Evolutionary conservation across 2,113 vertebrate species (phyloP).

Genomic region (Myocastor coypus): DNA sequence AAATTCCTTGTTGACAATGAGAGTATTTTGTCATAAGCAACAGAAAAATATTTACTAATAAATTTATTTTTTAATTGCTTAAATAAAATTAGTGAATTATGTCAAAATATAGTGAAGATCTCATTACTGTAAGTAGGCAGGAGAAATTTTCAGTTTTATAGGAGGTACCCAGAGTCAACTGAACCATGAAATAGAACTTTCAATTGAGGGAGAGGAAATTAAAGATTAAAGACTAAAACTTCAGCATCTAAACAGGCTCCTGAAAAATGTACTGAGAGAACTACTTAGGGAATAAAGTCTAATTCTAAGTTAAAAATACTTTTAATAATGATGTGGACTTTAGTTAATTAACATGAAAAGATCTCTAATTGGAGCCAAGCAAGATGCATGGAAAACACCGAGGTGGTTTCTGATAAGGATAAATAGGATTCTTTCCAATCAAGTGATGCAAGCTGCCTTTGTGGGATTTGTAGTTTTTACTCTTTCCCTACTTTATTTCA

Average conservation of each 20-base stretch:
- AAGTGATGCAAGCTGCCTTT: background rate
- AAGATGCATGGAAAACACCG: background rate
- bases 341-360: background rate
- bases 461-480: constrained; percentile 16
- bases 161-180: background rate
- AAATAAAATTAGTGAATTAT: background rate
- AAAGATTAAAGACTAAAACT: background rate
- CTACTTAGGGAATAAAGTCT: background rate
- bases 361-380: background rate
- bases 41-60: background rate
- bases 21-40: background rate
- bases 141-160: background rate
- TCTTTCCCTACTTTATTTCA: background rate
- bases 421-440: constrained; percentile 2
- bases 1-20: background rate
- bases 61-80: background rate
- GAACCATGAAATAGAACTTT: background rate
- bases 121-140: background rate
- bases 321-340: background rate
- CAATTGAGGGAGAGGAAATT: background rate
- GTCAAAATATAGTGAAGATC: background rate
- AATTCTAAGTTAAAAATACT: background rate
- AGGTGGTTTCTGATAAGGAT: background rate
- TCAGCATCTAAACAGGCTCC: background rate
- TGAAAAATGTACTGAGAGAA: background rate